phyloP scores from a whole-genome alignment of 2,113 vertebrate species.

The Quiscalus mexicanus region DNA sequence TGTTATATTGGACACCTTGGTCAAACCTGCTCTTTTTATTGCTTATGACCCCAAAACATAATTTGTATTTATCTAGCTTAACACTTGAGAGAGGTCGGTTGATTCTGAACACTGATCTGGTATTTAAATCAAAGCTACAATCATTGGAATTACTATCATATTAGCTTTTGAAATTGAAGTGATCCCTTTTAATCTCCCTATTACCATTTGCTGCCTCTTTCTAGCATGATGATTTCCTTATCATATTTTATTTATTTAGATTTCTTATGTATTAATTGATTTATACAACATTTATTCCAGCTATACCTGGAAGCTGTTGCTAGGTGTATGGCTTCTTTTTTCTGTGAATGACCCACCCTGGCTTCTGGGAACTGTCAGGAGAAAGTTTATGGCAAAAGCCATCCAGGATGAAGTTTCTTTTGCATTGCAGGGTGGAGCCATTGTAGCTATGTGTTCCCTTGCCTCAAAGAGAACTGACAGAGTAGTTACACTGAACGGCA shows the following conservation, averaged over 20 bases:
- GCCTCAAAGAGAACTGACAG: not conserved
- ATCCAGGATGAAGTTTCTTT: not conserved
- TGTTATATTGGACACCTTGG: not conserved
- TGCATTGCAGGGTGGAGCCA: not conserved
- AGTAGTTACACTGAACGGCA: not conserved
- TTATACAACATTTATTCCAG: not conserved
- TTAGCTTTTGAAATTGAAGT: not conserved
- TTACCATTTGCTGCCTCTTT: not conserved
- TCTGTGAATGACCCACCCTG: not conserved
- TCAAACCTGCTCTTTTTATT: not conserved
- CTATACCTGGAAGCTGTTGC: not conserved
- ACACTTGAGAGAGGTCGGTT: not conserved
- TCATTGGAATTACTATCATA: not conserved
- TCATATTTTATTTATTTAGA: not conserved
- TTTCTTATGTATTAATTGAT: not conserved
- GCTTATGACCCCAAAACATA: not conserved
- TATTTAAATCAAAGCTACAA: not conserved
- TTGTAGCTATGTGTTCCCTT: not conserved
- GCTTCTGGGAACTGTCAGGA: not conserved
- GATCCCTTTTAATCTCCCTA: not conserved
- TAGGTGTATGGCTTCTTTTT: not conserved
- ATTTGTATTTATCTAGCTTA: not conserved
- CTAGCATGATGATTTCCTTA: not conserved
- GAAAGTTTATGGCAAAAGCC: not conserved
- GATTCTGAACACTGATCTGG: not conserved